Percentiles rank a stretch among this genome's conserved stretches.
phyloP scores from a whole-genome alignment of 2,113 vertebrate genomes.

The Pandion haliaetus region DNA sequence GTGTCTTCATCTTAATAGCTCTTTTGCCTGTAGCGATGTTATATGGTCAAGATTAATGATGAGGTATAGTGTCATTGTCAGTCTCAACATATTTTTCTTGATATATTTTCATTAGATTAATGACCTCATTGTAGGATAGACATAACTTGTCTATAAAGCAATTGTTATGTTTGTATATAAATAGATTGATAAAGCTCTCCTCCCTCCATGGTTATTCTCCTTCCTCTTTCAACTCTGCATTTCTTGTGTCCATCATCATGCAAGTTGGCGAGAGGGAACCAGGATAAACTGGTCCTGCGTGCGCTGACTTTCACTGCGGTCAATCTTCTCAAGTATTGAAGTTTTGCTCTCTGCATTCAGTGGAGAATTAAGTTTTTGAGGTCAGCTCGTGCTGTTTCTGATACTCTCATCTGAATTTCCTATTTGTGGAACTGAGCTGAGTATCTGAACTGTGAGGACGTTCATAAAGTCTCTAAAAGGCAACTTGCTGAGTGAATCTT shows the following conservation, averaged over 20 bases:
- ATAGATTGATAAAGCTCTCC: neutral
- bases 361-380: neutral
- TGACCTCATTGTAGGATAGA: conserved; percentile 47
- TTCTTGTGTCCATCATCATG: accelerated
- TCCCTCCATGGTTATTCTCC: neutral
- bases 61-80: conserved; percentile 49
- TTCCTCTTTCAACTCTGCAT: neutral
- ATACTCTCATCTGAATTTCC: neutral
- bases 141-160: conserved; percentile 63
- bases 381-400: accelerated
- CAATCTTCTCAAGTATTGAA: neutral
- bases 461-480: neutral
- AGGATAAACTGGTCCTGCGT: accelerated
- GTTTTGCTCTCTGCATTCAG: neutral
- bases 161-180: conserved; percentile 63
- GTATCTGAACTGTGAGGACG: neutral
- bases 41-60: conserved; percentile 71
- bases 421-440: neutral
- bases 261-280: accelerated
- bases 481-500: neutral
- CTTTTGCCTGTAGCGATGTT: conserved; percentile 36
- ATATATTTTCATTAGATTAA: conserved; percentile 73
- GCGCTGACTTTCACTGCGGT: accelerated
- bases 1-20: conserved; percentile 64
- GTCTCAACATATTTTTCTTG: conserved; percentile 50